These are phyloP conservation scores for Chondrosia reniformis DNA, from an alignment of 37 sponge, comb jelly and placozoan genomes.

Conservation along the genomic window DNA sequence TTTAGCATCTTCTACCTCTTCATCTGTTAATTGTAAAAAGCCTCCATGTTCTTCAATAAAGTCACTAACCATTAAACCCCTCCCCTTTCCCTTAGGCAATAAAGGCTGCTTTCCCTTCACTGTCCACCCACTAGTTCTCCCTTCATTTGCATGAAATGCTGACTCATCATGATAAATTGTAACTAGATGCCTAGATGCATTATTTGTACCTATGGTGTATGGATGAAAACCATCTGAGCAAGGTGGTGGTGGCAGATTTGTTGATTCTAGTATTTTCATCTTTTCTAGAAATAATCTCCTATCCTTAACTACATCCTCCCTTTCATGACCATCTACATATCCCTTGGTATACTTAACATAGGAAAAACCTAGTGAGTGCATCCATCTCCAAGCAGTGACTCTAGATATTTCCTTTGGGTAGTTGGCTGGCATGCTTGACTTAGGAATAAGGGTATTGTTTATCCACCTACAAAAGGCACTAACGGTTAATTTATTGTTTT, in stretches of 20 bases:
- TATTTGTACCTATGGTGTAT: not conserved
- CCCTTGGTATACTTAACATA: not conserved
- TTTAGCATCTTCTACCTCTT: conserved; percentile 5
- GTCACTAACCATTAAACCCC: conserved; percentile 34
- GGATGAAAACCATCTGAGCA: not conserved
- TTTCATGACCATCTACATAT: conserved; percentile 4
- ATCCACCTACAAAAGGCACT: not conserved
- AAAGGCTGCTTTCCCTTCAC: conserved; percentile 22
- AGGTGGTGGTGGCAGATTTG: not conserved
- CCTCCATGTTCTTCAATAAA: conserved; percentile 38
- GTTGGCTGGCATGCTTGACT: not conserved
- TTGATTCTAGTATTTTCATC: not conserved
- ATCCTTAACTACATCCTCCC: not conserved
- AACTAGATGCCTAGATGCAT: not conserved
- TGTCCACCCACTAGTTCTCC: not conserved
- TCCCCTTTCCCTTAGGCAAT: conserved; percentile 16
- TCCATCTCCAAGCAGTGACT: conserved; percentile 9
- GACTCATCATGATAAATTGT: conserved; percentile 41
- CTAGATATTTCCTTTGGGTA: not conserved
- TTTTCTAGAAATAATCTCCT: not conserved
- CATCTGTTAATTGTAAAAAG: conserved; percentile 1
- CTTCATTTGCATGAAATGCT: conserved; percentile 32
- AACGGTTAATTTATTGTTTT: not conserved
- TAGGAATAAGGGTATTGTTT: not conserved
- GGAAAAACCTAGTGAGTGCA: not conserved